Evolutionary conservation across 2,113 vertebrate species (phyloP), one percentile per base, ranked within the genome.

Genomic region (Lampris incognitus): DNA sequence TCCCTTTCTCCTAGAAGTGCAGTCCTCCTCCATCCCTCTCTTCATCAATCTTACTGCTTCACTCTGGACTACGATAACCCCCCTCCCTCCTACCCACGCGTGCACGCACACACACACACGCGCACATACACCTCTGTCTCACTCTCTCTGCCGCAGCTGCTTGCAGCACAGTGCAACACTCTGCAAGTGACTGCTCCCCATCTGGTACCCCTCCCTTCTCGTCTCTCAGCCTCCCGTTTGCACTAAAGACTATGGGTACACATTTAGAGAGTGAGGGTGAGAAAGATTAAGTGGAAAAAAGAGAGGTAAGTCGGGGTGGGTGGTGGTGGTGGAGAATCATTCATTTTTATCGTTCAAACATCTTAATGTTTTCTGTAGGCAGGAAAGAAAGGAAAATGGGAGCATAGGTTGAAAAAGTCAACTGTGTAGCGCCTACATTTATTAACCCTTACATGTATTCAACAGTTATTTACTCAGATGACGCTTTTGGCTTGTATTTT

Each of bases 11-110:
- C 63, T 41, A 52, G 41, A 24, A 76, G 61, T 66, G 71, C 77
- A 83, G 79, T 76, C 76, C 84, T 87, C 76, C 84, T 87, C 76
- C 66, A 78, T 70, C 71, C 68, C 48, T 76, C 77, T 81, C 55
- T 75, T 76, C 86, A 91, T 90, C 87, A 88, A 87, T 90, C 74
- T 69, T 80, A 62, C 73, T 81, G 78, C 83, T 76, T 86, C 74
- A 58, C 41, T 76, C 77, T 66, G 69, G 72, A 72, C 70, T 60
- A 44, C 64, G 66, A 72, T 24, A 4, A 36, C 41, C 50, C 13
- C n/a, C 51, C 54, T 42, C 39, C 66, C 66, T n/a, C 9, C 13
- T 4, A 40, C 74, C 10, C 38, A 24, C 69, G 10, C 76, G 5
- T n/a, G 39, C n/a, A 52, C n/a, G 24, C 42, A 36, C 36, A 37